Evolutionary conservation across 2,888 invertebrate species (phyloP), one percentile per base, ranked within the genome.

Genomic region (Timema podura): DNA sequence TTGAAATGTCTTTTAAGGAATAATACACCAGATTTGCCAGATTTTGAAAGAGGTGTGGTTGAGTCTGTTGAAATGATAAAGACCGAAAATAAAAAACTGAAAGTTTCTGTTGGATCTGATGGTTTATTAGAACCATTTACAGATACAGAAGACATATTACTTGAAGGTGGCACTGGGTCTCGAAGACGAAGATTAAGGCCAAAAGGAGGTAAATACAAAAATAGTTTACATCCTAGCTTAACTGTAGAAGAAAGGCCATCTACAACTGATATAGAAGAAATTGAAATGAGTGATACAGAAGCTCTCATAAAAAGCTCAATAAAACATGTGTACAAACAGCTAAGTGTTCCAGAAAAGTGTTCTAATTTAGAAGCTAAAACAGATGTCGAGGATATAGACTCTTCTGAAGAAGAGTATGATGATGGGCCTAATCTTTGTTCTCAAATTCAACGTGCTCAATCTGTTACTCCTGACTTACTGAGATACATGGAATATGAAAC

Each of bases 101-200:
- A 73, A 65, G 48, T 72, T 30, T 72, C 68, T 2, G 64, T 64
- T 10, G 68, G 64, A 54, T 66, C 68, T 65, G 70, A 73, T 45
- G 71, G 71, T n/a, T 66, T 49, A 48, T 67, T 65, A 47, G 83
- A 82, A 72, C 80, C 81, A 13, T 76, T 81, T 2, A 85, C 84
- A 7, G 85, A 85, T 74, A 81, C 82, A 5, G 85, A 85, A 76
- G 85, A 85, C 73, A 78, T 83, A 68, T 74, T 73, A 69, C 47
- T 74, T 11, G 72, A 74, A 65, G 67, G 66, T 30, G 64, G 30
- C 30, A 30, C 30, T 30, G 30, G 30, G 30, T 30, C 30, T 30
- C 30, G 30, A 30, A 30, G 30, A 30, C 30, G 30, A 30, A 30
- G 30, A 30, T 30, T 30, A 30, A 30, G 30, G 3, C 30, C 30